Evolutionary conservation across 2,797 vertebrate genomes (phyloP), one percentile per base, ranked within the genome.

Genomic region (Furcifer pardalis): DNA sequence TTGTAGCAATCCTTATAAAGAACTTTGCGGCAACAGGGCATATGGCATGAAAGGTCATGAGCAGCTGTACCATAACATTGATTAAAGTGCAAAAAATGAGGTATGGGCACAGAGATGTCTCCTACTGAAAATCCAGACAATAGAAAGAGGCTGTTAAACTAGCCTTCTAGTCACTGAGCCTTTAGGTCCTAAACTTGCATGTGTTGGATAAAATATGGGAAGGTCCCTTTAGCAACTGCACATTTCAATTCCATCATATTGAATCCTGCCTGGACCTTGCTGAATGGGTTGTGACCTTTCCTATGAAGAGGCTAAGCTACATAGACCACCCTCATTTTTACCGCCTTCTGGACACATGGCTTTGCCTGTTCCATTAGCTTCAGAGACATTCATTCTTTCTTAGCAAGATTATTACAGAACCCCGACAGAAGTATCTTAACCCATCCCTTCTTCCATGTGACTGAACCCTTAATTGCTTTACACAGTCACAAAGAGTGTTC

Each of bases 41-140:
- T 93, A 94, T 94, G 94, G 91, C 40, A 73, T 68, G 71, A 90
- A 90, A 91, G 77, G 82, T 91, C 90, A 84, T 85, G 49, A 87
- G 89, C 32, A 91, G 77, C 79, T 92, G 94, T 95, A 92, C 89
- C 68, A 4, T 93, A 95, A 92, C 86, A 91, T 91, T 93, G 90
- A 96, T 96, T 93, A 84, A 91, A 94, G 78, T 84, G 75, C 5
- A 85, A 32, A 76, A 90, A 92, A 86, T 81, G 44, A 77, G 82
- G 32, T 88, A 65, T 82, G 72, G 63, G 84, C 74, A 86, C 81
- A 90, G 82, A 88, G 2, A 68, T 46, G 4, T 8, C 73, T 66
- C 40, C 56, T 65, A 82, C 27, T 37, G 82, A 71, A 88, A 86
- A 84, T 76, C 35, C 83, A 82, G 21, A 1, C 0, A 89, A 77